phyloP scores from a whole-genome alignment of 1,140 invertebrate genomes.

The Polypedilum vanderplanki region DNA sequence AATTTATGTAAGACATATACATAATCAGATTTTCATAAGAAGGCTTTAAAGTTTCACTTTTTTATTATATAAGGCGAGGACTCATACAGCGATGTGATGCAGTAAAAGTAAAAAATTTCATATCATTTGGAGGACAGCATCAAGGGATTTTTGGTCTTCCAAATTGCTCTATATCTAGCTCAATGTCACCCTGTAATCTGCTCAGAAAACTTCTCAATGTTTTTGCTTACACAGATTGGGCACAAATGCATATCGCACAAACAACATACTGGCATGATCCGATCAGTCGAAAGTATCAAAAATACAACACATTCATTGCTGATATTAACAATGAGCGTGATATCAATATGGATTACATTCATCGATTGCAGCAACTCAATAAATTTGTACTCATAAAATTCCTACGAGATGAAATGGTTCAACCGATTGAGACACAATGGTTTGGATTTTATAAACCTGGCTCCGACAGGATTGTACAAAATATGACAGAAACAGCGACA shows the following conservation, averaged over 20 bases:
- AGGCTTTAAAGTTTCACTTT: constrained; percentile 30
- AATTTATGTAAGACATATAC: constrained; percentile 81
- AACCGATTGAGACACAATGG: constrained; percentile 85
- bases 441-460: constrained; percentile 83
- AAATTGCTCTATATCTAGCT: constrained; percentile 54
- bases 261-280: constrained; percentile 99
- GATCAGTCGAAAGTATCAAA: constrained; percentile 65
- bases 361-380: constrained; percentile 71
- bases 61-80: constrained; percentile 60
- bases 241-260: constrained; percentile 76
- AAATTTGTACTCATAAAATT: constrained; percentile 93
- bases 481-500: constrained; percentile 51
- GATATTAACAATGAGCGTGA: constrained; percentile 92
- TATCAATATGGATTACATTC: constrained; percentile 58
- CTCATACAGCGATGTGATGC: constrained; percentile 84
- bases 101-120: constrained; percentile 76
- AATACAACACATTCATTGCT: constrained; percentile 79
- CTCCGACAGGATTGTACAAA: constrained; percentile 54
- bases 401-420: constrained; percentile 81
- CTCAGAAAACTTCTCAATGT: constrained; percentile 72
- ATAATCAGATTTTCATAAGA: constrained; percentile 23
- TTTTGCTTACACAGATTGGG: constrained; percentile 75
- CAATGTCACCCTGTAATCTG: constrained; percentile 67
- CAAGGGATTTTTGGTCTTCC: constrained; percentile 88
- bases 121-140: constrained; percentile 93